phyloP scores from a whole-genome alignment of 2,113 vertebrate genomes.

The Eulemur macaco region DNA sequence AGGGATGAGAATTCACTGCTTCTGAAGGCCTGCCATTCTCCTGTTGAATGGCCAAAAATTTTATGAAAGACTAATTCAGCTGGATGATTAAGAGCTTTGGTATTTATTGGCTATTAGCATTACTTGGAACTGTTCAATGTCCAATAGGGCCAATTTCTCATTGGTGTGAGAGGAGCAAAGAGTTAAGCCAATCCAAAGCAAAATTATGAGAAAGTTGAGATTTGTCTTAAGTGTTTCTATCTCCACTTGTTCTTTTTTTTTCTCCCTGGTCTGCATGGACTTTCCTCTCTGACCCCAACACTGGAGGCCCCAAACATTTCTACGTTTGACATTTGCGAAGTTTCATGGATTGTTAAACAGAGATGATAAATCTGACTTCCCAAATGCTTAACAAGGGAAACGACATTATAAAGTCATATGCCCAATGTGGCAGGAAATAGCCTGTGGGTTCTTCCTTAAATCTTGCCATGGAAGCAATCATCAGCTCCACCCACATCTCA shows the following conservation, averaged over 20 bases:
- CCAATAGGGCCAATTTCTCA: not conserved
- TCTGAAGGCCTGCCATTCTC: not conserved
- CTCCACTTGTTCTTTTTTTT: not conserved
- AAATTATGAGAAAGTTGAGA: not conserved
- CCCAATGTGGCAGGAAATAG: conserved; percentile 33
- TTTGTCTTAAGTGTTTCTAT: not conserved
- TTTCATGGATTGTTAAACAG: conserved; percentile 53
- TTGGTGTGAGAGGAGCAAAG: not conserved
- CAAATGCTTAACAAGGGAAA: conserved; percentile 55
- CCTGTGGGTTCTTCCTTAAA: not conserved
- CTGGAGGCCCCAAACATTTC: not conserved
- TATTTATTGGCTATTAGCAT: not conserved
- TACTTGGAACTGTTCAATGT: not conserved
- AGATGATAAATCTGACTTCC: conserved; percentile 50
- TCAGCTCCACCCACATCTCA: not conserved
- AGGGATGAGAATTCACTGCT: not conserved
- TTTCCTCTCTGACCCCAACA: conserved; percentile 23
- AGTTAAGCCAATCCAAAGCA: not conserved
- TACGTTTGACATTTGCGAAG: conserved; percentile 36
- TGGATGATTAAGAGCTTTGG: not conserved
- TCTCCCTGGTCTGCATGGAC: not conserved
- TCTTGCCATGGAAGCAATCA: not conserved
- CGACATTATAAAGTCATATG: conserved; percentile 39
- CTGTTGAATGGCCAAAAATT: not conserved
- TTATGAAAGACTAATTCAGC: not conserved